These are phyloP conservation scores for Channa argus DNA, from an alignment of 2,113 vertebrate species.

Conservation along the genomic window DNA sequence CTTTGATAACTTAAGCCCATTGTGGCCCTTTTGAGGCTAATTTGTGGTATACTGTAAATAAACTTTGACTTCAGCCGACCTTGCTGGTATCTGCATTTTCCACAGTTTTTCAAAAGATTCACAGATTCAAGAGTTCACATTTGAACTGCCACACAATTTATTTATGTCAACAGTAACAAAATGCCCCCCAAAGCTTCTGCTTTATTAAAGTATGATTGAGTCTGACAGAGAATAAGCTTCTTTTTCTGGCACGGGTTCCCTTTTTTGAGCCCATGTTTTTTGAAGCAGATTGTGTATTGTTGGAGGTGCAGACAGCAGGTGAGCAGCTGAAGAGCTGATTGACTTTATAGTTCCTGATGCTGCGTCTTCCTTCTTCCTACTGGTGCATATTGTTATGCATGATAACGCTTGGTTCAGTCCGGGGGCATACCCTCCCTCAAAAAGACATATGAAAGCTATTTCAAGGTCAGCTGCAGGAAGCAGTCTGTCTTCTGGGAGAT, in stretches of 20 bases:
- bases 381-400: conserved; percentile 16
- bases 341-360: conserved; percentile 34
- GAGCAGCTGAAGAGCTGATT: conserved; percentile 32
- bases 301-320: conserved; percentile 32
- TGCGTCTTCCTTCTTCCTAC: conserved; percentile 23
- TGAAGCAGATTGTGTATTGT: conserved; percentile 32
- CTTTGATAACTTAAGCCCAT: no score
- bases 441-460: conserved; percentile 43
- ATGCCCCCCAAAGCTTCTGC: background rate
- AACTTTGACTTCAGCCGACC: no score
- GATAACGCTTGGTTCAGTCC: conserved; percentile 7
- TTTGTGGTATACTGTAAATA: no score
- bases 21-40: no score
- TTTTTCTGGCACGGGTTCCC: background rate
- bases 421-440: conserved; percentile 6
- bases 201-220: background rate
- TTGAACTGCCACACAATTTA: conserved; percentile 2
- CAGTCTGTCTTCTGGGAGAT: conserved; percentile 38
- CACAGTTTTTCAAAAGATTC: no score
- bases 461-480: conserved; percentile 52
- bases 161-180: conserved; percentile 14
- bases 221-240: background rate
- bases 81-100: no score
- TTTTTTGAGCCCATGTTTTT: conserved; percentile 19
- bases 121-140: background rate